These are phyloP conservation scores for Drosophila novamexicana DNA, from an alignment of 1,140 invertebrate species.

Conservation along the genomic window DNA sequence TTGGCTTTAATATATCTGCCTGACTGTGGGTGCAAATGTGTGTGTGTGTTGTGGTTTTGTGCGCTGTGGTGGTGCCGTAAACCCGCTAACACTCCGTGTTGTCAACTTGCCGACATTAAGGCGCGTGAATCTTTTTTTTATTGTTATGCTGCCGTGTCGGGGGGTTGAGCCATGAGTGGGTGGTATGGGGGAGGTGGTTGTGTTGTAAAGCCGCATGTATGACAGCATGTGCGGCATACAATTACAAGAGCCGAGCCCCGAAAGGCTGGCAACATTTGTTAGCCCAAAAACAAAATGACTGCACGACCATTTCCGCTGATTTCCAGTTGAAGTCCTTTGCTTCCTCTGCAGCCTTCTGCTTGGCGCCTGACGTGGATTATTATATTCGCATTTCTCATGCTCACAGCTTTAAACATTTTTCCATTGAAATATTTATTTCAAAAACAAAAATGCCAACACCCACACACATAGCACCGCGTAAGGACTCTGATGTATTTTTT, in stretches of 20 bases:
- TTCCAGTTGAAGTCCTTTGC: conserved; percentile 61
- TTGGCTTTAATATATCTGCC: conserved; percentile 25
- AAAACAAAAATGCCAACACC: conserved; percentile 49
- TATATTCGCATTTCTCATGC: conserved; percentile 78
- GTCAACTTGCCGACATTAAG: conserved; percentile 77
- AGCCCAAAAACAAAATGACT: conserved; percentile 71
- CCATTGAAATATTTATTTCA: conserved; percentile 73
- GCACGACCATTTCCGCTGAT: conserved; percentile 66
- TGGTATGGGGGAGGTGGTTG: conserved; percentile 15
- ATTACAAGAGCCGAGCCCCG: conserved; percentile 55
- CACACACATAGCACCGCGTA: conserved; percentile 20
- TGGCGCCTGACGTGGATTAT: conserved; percentile 69
- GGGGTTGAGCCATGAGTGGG: conserved; percentile 19
- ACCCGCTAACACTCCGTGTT: conserved; percentile 77
- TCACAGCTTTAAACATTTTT: conserved; percentile 64
- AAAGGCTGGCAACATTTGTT: conserved; percentile 65
- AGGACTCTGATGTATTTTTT: conserved; percentile 74
- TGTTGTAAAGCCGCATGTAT: conserved; percentile 48
- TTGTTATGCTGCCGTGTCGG: conserved; percentile 68
- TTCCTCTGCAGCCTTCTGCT: conserved; percentile 30
- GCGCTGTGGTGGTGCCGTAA: conserved; percentile 45
- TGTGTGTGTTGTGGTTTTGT: conserved; percentile 19
- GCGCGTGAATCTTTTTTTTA: conserved; percentile 74
- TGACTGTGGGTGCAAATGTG: conserved; percentile 1
- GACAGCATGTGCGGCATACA: conserved; percentile 61